These are phyloP conservation scores for Cherax destructor DNA, from an alignment of 1,140 invertebrate species.

Conservation along the genomic window DNA sequence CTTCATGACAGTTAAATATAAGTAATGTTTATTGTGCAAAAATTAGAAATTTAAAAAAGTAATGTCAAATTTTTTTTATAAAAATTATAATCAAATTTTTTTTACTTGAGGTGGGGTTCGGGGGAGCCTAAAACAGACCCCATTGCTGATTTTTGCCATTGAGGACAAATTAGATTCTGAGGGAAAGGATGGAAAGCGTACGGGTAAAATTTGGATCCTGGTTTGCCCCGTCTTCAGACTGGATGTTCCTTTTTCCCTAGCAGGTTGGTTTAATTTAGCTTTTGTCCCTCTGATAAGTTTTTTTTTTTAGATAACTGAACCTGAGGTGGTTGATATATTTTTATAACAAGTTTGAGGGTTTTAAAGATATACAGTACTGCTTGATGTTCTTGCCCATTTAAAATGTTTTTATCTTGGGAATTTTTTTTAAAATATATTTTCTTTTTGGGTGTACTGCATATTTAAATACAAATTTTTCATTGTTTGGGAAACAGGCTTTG, in stretches of 20 bases:
- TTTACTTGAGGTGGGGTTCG: constrained; percentile 84
- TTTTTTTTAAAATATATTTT: no score
- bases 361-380: not conserved
- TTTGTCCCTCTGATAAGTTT: constrained; percentile 16
- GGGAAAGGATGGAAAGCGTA: constrained; percentile 76
- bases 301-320: constrained; percentile 22
- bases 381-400: not conserved
- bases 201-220: constrained; percentile 99
- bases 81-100: constrained; percentile 47
- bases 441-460: no score
- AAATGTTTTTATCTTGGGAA: no score
- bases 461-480: no score
- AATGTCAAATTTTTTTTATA: no score
- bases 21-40: no score
- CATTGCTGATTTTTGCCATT: constrained; percentile 85
- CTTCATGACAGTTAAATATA: no score
- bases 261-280: not conserved
- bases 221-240: constrained; percentile 97
- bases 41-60: no score
- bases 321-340: constrained; percentile 9
- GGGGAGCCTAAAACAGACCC: constrained; percentile 92
- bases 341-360: not conserved
- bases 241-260: constrained; percentile 79
- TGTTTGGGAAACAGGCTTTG: no score
- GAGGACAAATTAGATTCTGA: constrained; percentile 82